phyloP scores from a whole-genome alignment of 1,140 invertebrate genomes.

The Aricia agestis region DNA sequence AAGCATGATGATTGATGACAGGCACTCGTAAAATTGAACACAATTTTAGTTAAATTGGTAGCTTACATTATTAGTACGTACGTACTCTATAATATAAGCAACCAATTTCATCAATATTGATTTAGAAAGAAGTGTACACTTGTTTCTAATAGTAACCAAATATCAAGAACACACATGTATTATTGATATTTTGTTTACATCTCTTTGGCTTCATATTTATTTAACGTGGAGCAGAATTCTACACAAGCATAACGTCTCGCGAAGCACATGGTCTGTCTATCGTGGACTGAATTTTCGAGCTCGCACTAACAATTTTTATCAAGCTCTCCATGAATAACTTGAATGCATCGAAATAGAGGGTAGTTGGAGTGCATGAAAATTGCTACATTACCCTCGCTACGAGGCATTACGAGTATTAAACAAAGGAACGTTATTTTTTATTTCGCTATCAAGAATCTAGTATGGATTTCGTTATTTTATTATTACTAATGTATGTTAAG shows the following conservation, averaged over 20 bases:
- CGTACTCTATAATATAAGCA: no score
- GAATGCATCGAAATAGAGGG: background rate
- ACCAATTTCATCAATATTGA: no score
- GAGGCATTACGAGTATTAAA: constrained; percentile 1
- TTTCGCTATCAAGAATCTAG: background rate
- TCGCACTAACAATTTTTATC: background rate
- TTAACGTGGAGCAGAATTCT: background rate
- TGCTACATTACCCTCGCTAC: background rate
- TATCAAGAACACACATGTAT: background rate
- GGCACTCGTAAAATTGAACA: no score
- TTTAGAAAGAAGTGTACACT: no score
- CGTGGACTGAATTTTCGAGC: background rate
- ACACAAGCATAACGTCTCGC: background rate
- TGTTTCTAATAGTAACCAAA: background rate
- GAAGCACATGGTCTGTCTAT: background rate
- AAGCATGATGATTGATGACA: no score
- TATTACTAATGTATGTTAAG: background rate
- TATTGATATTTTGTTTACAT: no score
- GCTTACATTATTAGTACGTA: no score
- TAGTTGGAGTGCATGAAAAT: background rate
- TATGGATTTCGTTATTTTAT: background rate
- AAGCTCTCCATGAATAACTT: constrained; percentile 1
- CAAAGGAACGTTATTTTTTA: constrained; percentile 1
- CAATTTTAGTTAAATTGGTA: no score
- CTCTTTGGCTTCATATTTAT: background rate